A percentile compares a stretch with the other conserved stretches of the same genome.
Evolutionary conservation across 2,888 invertebrate species (phyloP).

Genomic region (Phengaris arion): DNA sequence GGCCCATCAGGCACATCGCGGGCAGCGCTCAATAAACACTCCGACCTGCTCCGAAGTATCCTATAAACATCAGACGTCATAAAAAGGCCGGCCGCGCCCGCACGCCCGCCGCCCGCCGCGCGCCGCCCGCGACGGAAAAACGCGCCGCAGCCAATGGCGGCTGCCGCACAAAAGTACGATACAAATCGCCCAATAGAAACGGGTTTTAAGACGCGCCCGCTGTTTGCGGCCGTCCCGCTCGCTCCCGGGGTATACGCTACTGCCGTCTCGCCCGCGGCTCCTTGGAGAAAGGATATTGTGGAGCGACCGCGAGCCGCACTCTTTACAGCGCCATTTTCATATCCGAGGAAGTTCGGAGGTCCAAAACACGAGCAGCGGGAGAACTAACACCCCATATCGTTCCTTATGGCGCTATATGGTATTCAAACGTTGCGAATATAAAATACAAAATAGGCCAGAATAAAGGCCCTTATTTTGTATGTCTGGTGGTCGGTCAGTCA

Average conservation of each 20-base stretch:
- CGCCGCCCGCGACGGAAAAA: conserved; percentile 48
- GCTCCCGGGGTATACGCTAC: conserved; percentile 41
- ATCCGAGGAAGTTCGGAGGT: conserved; percentile 34
- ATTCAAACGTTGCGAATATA: no score
- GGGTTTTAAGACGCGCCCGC: conserved; percentile 54
- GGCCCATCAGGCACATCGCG: conserved; percentile 33
- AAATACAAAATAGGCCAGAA: no score
- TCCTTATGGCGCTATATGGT: no score
- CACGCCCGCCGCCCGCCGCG: conserved; percentile 39
- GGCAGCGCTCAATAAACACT: conserved; percentile 48
- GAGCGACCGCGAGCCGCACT: conserved; percentile 44
- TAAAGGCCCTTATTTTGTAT: no score
- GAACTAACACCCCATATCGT: background rate
- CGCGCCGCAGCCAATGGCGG: conserved; percentile 48
- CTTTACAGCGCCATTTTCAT: conserved; percentile 48
- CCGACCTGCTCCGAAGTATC: conserved; percentile 56
- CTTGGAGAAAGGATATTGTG: conserved; percentile 44
- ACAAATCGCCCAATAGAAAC: conserved; percentile 59
- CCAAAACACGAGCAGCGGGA: background rate
- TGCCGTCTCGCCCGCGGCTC: conserved; percentile 41
- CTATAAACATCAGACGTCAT: conserved; percentile 63
- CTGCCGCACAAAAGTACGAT: conserved; percentile 54
- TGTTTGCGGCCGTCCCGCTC: conserved; percentile 53
- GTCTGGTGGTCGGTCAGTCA: no score
- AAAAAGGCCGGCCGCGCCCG: conserved; percentile 44